phyloP scores from a whole-genome alignment of 2,888 invertebrate species.

The Diachrysia chrysitis region DNA sequence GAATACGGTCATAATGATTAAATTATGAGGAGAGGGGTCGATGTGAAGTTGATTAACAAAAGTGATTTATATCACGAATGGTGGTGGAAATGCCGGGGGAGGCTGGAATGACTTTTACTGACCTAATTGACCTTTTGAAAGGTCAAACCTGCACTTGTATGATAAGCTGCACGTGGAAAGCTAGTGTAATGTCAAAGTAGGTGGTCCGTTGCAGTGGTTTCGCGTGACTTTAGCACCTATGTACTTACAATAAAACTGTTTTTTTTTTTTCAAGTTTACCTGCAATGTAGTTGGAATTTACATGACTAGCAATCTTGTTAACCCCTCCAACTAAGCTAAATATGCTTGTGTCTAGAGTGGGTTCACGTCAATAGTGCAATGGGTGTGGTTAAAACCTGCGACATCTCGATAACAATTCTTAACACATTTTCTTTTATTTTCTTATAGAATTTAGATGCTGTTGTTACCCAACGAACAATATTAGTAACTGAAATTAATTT shows the following conservation, averaged over 20 bases:
- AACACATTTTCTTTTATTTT: too few relatives aligned
- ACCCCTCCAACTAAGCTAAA: too few relatives aligned
- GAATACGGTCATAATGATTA: background rate
- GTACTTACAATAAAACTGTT: too few relatives aligned
- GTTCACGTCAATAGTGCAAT: too few relatives aligned
- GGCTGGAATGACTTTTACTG: conserved; percentile 4
- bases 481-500: background rate
- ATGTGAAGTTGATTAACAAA: background rate
- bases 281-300: too few relatives aligned
- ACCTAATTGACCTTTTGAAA: conserved; percentile 4
- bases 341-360: too few relatives aligned
- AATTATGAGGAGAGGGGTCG: background rate
- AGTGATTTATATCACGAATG: background rate
- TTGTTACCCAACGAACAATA: background rate
- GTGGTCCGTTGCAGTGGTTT: conserved; percentile 1
- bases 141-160: conserved; percentile 4
- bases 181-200: background rate
- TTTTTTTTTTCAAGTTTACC: background rate
- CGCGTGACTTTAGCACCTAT: background rate
- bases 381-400: too few relatives aligned
- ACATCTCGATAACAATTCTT: too few relatives aligned
- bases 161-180: conserved; percentile 3
- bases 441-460: background rate
- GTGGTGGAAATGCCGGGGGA: background rate
- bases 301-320: too few relatives aligned